Evolutionary conservation across 2,113 vertebrate species (phyloP).

Genomic region (Clarias batrachus): DNA sequence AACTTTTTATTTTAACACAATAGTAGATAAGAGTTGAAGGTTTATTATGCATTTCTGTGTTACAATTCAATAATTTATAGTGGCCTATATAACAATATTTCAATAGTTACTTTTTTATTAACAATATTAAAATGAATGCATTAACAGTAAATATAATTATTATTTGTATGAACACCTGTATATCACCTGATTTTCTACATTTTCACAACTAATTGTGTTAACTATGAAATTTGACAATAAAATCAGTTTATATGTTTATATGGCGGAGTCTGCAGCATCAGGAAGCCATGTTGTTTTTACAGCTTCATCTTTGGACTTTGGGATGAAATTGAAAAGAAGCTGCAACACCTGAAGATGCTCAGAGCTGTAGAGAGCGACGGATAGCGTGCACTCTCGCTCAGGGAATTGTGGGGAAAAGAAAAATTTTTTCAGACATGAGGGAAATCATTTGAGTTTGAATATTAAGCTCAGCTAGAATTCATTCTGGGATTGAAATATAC

Average conservation of each 20-base stretch:
- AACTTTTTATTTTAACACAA: neutral
- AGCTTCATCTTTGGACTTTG: slow-evolving; percentile 70
- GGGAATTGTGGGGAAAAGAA: neutral
- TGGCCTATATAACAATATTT: neutral
- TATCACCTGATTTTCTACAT: neutral
- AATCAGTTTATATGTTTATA: neutral
- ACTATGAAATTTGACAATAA: neutral
- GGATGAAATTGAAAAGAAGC: slow-evolving; percentile 62
- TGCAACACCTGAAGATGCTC: slow-evolving; percentile 55
- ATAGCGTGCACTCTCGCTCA: slow-evolving; percentile 29
- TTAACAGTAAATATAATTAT: neutral
- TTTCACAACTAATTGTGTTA: neutral
- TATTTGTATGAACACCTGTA: neutral
- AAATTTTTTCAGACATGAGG: neutral
- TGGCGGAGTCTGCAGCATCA: slow-evolving; percentile 34
- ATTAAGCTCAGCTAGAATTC: neutral
- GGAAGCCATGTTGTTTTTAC: slow-evolving; percentile 60
- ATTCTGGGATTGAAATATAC: neutral
- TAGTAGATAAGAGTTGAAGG: neutral
- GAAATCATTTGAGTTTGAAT: neutral
- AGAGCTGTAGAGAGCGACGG: slow-evolving; percentile 41
- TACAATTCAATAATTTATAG: neutral
- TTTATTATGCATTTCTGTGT: neutral
- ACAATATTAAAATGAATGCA: neutral
- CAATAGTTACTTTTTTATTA: neutral